Evolutionary conservation across 2,888 invertebrate genomes (phyloP).

Genomic region (Tryphoninae sp.): DNA sequence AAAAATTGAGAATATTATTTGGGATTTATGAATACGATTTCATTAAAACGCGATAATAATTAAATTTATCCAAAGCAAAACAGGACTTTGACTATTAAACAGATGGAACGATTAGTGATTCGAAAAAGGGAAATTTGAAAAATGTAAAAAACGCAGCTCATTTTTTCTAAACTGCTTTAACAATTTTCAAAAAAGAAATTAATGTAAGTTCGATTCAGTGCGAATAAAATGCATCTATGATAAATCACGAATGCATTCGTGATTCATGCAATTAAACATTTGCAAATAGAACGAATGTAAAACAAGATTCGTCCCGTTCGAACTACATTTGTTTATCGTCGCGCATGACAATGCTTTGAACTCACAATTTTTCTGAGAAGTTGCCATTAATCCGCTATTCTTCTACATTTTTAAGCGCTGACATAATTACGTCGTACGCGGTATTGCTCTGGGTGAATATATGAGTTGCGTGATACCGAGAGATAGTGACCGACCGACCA

Average conservation of each 20-base stretch:
- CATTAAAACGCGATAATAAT: no score
- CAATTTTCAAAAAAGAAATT: background rate
- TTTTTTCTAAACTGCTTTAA: background rate
- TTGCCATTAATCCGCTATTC: background rate
- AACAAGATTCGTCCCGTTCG: no score
- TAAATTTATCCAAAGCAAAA: no score
- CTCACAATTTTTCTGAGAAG: background rate
- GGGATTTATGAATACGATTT: no score
- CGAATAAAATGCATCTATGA: background rate
- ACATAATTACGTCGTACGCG: background rate
- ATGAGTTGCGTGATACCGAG: slow-evolving; percentile 1
- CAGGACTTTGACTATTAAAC: no score
- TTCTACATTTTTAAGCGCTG: background rate
- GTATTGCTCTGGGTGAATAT: background rate
- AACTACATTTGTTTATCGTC: no score
- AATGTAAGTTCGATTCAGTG: background rate
- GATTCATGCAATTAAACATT: no score
- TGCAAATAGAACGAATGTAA: no score
- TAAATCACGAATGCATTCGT: no score
- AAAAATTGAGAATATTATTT: no score
- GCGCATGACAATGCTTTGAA: background rate
- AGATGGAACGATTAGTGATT: no score
- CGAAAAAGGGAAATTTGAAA: background rate
- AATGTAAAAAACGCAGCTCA: background rate
- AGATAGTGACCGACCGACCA: slow-evolving; percentile 33